Evolutionary conservation across 2,113 vertebrate species (phyloP).

Genomic region (Vimba vimba): DNA sequence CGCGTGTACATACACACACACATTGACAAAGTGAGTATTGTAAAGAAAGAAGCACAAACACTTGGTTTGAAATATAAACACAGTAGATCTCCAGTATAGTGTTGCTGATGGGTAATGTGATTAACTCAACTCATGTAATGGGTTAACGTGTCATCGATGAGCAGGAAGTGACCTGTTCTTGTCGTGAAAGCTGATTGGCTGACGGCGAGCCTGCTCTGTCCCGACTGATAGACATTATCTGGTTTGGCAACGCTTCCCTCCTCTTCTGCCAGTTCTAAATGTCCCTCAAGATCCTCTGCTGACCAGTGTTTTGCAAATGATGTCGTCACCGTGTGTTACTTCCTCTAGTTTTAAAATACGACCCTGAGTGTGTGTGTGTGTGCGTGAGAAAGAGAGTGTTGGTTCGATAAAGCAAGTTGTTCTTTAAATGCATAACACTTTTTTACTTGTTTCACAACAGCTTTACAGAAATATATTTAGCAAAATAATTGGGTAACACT

Average conservation of each 20-base stretch:
- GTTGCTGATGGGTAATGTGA: background rate
- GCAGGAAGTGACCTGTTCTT: conserved; percentile 43
- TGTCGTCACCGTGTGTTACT: background rate
- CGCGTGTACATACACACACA: no score
- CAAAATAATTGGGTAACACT: background rate
- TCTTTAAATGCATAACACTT: background rate
- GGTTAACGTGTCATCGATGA: conserved; percentile 5
- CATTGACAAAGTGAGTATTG: background rate
- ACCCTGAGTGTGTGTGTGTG: background rate
- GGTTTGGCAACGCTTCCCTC: conserved; percentile 73
- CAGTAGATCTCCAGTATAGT: background rate
- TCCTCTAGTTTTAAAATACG: conserved; percentile 2
- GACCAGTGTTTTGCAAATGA: background rate
- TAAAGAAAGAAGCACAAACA: background rate
- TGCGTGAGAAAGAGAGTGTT: background rate
- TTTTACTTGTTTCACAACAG: background rate
- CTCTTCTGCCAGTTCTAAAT: conserved; percentile 42
- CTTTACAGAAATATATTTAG: background rate
- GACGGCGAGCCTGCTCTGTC: conserved; percentile 52
- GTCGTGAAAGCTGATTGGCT: conserved; percentile 44
- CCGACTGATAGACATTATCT: conserved; percentile 79
- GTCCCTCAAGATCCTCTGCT: background rate
- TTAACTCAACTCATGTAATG: background rate
- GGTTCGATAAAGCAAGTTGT: background rate
- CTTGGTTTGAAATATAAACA: background rate